Conservation (phyloP, 2,797 vertebrate genomes). For the Podargus strigoides region DNA sequence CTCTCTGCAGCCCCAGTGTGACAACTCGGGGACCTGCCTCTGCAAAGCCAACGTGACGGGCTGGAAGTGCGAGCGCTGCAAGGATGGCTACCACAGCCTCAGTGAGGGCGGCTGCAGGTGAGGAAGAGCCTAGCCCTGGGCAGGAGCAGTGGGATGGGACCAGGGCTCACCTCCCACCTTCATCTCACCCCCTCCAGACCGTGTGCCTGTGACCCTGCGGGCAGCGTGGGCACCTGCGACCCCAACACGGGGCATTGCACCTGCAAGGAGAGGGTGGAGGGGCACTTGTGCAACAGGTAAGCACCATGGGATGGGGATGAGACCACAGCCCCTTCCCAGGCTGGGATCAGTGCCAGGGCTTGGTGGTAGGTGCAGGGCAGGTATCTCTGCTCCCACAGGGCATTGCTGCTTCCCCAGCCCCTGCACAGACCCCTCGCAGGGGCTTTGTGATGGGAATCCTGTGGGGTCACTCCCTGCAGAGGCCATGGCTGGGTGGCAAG, state of each 20-base stretch:
- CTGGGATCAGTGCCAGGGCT: neutral
- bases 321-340: neutral
- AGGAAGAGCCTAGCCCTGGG: neutral
- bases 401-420: neutral
- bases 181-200: slow-evolving; percentile 63
- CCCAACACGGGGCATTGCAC: slow-evolving; percentile 80
- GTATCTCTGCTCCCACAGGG: rapidly evolving
- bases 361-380: no score
- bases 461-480: neutral
- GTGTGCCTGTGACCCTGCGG: slow-evolving; percentile 79
- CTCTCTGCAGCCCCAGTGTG: slow-evolving; percentile 81
- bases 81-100: slow-evolving; percentile 86
- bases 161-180: rapidly evolving
- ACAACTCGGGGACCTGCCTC: slow-evolving; percentile 77
- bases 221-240: slow-evolving; percentile 82
- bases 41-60: slow-evolving; percentile 84
- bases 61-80: slow-evolving; percentile 88
- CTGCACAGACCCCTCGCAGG: neutral
- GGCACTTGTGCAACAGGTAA: slow-evolving; percentile 85
- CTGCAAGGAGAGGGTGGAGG: slow-evolving; percentile 87
- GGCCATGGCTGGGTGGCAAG: neutral
- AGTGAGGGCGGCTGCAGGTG: slow-evolving; percentile 87
- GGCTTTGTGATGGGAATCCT: neutral
- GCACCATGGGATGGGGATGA: neutral
- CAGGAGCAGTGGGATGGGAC: neutral